A percentile compares a stretch with the other conserved stretches of the same genome.
phyloP scores from a whole-genome alignment of 1,140 invertebrate species.

The Argopecten irradians region DNA sequence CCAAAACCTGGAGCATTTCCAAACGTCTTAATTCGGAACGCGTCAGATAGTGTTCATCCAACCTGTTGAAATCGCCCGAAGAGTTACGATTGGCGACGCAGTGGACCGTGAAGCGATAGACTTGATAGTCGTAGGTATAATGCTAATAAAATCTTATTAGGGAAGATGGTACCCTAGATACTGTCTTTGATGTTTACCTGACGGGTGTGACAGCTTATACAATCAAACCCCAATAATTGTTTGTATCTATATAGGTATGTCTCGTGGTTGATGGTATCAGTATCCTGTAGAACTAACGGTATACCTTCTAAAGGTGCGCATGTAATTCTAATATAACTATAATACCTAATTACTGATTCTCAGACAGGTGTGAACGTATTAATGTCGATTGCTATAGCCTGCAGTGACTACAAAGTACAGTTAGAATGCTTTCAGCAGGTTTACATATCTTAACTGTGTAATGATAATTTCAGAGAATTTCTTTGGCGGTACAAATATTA shows the following conservation, averaged over 20 bases:
- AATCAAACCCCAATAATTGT: not conserved
- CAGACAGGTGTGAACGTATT: constrained; percentile 11
- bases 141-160: constrained; percentile 4
- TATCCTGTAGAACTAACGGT: not conserved
- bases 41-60: not conserved
- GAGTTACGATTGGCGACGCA: not conserved
- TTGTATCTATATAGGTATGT: not conserved
- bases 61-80: not conserved
- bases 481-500: too few relatives aligned
- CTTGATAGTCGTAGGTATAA: not conserved
- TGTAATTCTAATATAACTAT: not conserved
- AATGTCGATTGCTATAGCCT: not conserved
- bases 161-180: not conserved
- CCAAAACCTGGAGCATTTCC: not conserved
- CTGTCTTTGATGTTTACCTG: not conserved
- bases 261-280: not conserved
- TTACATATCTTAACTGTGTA: not conserved
- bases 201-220: not conserved
- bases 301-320: not conserved
- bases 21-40: constrained; percentile 6
- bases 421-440: not conserved
- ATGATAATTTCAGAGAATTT: not conserved
- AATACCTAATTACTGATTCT: not conserved
- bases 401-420: not conserved
- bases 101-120: not conserved